These are phyloP conservation scores for Ceyx cyanopectus DNA, from an alignment of 2,113 vertebrate genomes.

Conservation along the genomic window DNA sequence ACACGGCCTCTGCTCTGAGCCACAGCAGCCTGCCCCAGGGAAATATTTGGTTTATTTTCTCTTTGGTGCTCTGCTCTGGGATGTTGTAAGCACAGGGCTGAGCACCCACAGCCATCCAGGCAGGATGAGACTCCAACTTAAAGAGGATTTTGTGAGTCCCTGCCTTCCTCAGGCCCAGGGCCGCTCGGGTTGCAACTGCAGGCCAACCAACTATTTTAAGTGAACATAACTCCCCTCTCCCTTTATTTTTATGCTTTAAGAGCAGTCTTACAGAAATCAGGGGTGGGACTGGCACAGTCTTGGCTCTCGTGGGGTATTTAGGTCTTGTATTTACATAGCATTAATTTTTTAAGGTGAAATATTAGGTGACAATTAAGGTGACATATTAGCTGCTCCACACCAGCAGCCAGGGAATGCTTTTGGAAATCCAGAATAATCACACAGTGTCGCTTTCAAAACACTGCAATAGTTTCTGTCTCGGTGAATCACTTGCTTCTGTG, in stretches of 20 bases:
- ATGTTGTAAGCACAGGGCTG: too few relatives aligned
- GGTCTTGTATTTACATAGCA: background rate
- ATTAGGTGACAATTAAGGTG: too few relatives aligned
- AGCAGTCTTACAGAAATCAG: background rate
- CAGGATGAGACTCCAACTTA: too few relatives aligned
- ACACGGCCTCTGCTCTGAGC: background rate
- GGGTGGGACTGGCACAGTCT: background rate
- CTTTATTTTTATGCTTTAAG: background rate
- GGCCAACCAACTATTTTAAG: too few relatives aligned
- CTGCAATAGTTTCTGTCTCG: background rate
- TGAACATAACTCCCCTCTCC: background rate
- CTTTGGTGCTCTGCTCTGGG: too few relatives aligned
- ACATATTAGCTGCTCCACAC: too few relatives aligned
- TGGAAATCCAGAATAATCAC: background rate
- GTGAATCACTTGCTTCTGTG: background rate
- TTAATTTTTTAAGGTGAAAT: background rate
- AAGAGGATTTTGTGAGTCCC: background rate
- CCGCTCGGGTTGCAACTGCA: fast-evolving
- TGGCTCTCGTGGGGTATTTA: background rate
- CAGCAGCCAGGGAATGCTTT: background rate
- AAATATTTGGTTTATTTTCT: too few relatives aligned
- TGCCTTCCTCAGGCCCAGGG: background rate
- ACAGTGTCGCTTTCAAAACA: background rate
- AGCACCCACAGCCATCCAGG: too few relatives aligned
- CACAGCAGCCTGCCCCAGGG: too few relatives aligned